phyloP scores from a whole-genome alignment of 2,888 invertebrate genomes.

The Agriopis aurantiaria region DNA sequence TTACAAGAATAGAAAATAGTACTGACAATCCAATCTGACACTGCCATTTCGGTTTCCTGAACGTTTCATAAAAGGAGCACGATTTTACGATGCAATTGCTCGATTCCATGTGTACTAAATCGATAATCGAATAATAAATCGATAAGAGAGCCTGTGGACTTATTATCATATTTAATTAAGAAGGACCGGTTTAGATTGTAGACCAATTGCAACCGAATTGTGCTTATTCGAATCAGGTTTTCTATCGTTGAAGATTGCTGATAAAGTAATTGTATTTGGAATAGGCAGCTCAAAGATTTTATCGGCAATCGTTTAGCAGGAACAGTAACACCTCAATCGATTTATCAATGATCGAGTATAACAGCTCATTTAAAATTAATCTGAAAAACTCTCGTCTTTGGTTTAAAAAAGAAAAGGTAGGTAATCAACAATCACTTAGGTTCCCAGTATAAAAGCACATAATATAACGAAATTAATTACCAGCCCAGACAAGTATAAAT shows the following conservation, averaged over 20 bases:
- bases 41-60: slow-evolving; percentile 25
- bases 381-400: no score
- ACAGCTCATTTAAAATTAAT: no score
- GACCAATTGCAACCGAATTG: slow-evolving; percentile 22
- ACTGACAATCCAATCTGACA: slow-evolving; percentile 13
- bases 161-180: slow-evolving; percentile 31
- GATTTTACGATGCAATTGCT: slow-evolving; percentile 19
- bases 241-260: neutral
- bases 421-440: slow-evolving; percentile 18
- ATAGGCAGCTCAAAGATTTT: neutral
- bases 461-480: slow-evolving; percentile 41
- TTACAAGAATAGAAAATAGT: slow-evolving; percentile 29
- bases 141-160: slow-evolving; percentile 17
- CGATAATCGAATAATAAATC: slow-evolving; percentile 25
- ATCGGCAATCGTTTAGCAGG: neutral
- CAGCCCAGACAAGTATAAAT: slow-evolving; percentile 40
- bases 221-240: slow-evolving; percentile 15
- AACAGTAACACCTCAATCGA: neutral
- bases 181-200: slow-evolving; percentile 14
- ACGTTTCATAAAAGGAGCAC: slow-evolving; percentile 36
- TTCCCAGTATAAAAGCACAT: slow-evolving; percentile 6
- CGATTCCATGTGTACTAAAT: neutral
- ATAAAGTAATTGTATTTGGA: slow-evolving; percentile 10
- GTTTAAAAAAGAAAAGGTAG: neutral
- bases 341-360: neutral